Base-by-base conservation (phyloP, 2,888 invertebrate genomes). In the Achlya flavicornis region DNA sequence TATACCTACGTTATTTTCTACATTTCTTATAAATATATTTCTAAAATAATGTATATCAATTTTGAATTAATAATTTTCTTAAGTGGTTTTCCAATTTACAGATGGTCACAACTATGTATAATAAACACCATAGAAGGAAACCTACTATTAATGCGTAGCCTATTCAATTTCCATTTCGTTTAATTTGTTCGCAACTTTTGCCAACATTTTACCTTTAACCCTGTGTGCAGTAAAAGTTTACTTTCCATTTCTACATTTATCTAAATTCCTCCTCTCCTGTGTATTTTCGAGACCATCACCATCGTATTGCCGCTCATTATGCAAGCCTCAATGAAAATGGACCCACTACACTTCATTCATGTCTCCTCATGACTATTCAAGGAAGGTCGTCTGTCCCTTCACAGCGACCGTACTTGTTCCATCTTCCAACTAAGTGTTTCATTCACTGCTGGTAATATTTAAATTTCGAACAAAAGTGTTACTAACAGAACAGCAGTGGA, bases 351-450 rank as follows among this genome's bases (percentile, higher is more conserved):
- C 61, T 70, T 73, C 76, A 81, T 81, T 82, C 76, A 80, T 70
- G 71, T 64, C 64, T 64, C 64, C 75, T 79, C 77, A 81, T 83
- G 80, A 79, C 72, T 83, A 83, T 80, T 81, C 78, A 83, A 73
- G 66, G 63, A 69, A 72, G 71, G 66, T 67, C 69, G 66, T 71
- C 68, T 68, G 73, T 74, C 81, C 70, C 75, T 63, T 69, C 78
- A 71, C 72, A 66, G 68, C 71, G 41, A 41, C 4, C 11, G 35
- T 41, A 41, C 26, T 38, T 32, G 70, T 71, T 77, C 74, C 71
- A 69, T 66, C 69, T 66, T 65, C 67, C 74, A 70, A 69, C 64
- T 32, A 57, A 67, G 4, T 26, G 26, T 60, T 43, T 11, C 41
- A 77, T 77, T 74, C 76, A 77, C 76, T 76, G 73, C 74, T 58